Conservation (phyloP, 2,113 vertebrate species). For the Silurus glanis region DNA sequence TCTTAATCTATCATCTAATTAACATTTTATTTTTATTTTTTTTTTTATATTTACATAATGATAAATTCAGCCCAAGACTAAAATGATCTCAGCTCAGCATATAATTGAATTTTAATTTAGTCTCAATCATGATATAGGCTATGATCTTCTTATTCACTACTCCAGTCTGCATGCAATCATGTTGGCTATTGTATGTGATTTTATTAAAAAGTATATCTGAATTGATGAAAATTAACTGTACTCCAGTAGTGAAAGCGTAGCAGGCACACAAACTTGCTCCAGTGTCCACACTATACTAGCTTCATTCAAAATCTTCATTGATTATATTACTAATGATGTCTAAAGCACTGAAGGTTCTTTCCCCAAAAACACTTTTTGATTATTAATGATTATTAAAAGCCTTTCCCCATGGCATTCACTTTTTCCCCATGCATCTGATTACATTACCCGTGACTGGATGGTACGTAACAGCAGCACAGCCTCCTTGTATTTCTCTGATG, state of each 20-base stretch:
- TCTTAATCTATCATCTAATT: neutral
- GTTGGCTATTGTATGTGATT: neutral
- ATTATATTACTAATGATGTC: neutral
- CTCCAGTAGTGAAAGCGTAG: neutral
- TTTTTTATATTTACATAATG: neutral
- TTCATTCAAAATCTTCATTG: neutral
- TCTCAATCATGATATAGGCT: neutral
- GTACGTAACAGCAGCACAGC: slow-evolving; percentile 83
- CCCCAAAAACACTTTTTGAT: neutral
- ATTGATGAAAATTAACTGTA: neutral
- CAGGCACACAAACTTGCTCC: neutral
- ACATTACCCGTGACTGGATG: slow-evolving; percentile 79
- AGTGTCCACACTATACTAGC: neutral
- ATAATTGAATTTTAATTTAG: neutral
- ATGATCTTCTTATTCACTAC: neutral
- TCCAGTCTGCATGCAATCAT: neutral
- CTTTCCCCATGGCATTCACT: neutral
- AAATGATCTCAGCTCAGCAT: neutral
- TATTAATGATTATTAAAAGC: neutral
- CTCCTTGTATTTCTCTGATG: slow-evolving; percentile 81
- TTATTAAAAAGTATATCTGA: neutral
- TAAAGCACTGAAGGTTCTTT: neutral
- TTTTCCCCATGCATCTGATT: neutral
- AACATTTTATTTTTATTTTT: neutral
- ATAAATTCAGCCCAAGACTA: neutral